Conservation (phyloP, 2,113 vertebrate species). For the Mirza zaza region DNA sequence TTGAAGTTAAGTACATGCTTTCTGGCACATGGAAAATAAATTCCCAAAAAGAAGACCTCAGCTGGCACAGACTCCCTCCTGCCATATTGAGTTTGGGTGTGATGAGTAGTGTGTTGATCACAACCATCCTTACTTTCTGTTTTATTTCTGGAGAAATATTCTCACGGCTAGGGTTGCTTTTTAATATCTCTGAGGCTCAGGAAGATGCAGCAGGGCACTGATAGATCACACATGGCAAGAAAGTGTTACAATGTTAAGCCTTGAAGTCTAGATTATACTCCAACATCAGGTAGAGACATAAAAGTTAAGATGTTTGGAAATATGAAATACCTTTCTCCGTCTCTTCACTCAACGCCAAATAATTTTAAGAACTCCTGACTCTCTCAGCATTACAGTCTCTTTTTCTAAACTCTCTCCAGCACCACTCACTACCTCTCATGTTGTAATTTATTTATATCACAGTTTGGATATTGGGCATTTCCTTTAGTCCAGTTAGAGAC, state of each 20-base stretch:
- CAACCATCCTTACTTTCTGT: neutral
- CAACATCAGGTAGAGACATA: conserved; percentile 64
- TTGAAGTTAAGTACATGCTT: conserved; percentile 55
- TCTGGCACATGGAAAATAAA: conserved; percentile 69
- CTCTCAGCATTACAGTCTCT: conserved; percentile 47
- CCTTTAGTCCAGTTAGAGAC: neutral
- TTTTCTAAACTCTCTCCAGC: neutral
- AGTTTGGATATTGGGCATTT: neutral
- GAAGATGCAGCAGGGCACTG: neutral
- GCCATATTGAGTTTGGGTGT: conserved; percentile 35
- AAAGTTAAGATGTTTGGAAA: conserved; percentile 76
- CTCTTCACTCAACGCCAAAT: conserved; percentile 88
- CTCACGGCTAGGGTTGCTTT: neutral
- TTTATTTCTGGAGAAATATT: conserved; percentile 3
- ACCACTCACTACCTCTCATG: neutral
- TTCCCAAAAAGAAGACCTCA: conserved; percentile 53
- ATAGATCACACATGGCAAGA: neutral
- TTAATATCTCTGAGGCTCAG: neutral
- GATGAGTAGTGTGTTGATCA: neutral
- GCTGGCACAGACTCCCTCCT: conserved; percentile 19
- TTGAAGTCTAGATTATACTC: conserved; percentile 56
- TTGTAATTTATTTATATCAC: conserved; percentile 5
- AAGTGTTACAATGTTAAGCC: neutral
- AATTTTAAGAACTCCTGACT: conserved; percentile 86
- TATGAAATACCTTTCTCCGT: conserved; percentile 80